Percentiles rank a stretch among this genome's conserved stretches.
These are phyloP conservation scores for Meriones unguiculatus DNA, from an alignment of 2,113 vertebrate genomes.

Conservation along the genomic window DNA sequence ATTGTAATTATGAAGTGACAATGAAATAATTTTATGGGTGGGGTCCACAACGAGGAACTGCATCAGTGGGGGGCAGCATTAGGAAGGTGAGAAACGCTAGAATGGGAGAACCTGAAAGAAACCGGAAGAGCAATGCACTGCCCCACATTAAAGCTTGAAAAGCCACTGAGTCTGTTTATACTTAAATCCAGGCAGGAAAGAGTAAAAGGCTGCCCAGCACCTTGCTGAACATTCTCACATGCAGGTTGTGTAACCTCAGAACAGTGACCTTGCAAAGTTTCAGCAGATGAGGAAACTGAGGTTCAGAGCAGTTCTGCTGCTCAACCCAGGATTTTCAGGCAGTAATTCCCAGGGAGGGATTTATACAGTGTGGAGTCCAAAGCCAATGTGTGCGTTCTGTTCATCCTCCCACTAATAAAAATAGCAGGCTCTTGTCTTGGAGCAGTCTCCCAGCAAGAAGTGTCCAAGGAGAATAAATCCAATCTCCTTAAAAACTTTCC, in stretches of 20 bases:
- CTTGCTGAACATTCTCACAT: not conserved
- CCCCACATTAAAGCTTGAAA: not conserved
- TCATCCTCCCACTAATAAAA: not conserved
- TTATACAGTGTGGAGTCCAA: not conserved
- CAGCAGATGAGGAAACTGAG: not conserved
- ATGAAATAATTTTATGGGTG: not conserved
- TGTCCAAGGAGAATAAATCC: not conserved
- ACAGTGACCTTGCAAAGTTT: not conserved
- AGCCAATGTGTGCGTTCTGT: not conserved
- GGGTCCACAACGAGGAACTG: not conserved
- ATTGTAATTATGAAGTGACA: not conserved
- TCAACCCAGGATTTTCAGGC: not conserved
- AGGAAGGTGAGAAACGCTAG: not conserved
- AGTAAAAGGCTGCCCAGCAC: not conserved
- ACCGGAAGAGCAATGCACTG: not conserved
- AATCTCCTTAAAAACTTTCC: not conserved
- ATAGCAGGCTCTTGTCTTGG: not conserved
- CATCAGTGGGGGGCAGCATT: not conserved
- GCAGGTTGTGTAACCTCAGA: not conserved
- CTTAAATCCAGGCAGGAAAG: not conserved
- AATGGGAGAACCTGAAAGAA: not conserved
- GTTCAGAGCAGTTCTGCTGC: not conserved
- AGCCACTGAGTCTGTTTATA: not conserved
- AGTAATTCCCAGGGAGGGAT: not conserved
- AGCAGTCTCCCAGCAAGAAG: not conserved